These are phyloP conservation scores for Bubo blakistoni DNA, from an alignment of 2,113 vertebrate genomes.

Conservation along the genomic window DNA sequence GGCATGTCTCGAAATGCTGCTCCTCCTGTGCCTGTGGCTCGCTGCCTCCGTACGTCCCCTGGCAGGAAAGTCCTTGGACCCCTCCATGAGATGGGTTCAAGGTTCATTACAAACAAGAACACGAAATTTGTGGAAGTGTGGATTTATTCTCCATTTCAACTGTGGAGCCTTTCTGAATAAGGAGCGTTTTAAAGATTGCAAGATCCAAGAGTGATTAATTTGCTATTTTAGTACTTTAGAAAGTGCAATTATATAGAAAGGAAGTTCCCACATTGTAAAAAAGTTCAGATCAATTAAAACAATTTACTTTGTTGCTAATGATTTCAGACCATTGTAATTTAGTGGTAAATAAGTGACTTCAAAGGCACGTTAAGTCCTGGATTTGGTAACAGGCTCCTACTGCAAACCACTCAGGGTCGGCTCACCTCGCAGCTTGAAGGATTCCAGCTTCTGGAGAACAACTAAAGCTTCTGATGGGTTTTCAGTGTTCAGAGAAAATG, in stretches of 20 bases:
- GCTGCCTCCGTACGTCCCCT: not conserved
- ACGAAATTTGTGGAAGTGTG: not conserved
- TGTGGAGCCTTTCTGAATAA: not conserved
- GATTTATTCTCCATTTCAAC: not conserved
- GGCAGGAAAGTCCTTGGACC: not conserved
- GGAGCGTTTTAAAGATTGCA: not conserved
- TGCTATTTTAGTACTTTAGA: slow-evolving; percentile 42
- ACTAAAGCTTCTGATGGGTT: slow-evolving; percentile 32
- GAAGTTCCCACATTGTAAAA: not conserved
- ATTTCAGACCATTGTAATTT: slow-evolving; percentile 72
- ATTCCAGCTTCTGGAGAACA: slow-evolving; percentile 35
- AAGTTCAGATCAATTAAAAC: slow-evolving; percentile 79
- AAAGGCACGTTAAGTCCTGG: slow-evolving; percentile 30
- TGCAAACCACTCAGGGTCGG: not conserved
- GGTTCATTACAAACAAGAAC: not conserved
- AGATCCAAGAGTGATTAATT: slow-evolving; percentile 42
- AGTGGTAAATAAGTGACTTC: slow-evolving; percentile 67
- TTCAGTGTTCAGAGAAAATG: not conserved
- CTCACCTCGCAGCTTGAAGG: not conserved
- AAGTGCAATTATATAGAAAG: slow-evolving; percentile 21
- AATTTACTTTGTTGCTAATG: slow-evolving; percentile 75
- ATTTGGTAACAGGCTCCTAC: slow-evolving; percentile 21
- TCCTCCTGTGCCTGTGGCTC: not conserved
- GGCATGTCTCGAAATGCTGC: not conserved
- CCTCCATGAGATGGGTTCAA: not conserved